Conservation (phyloP, 2,113 vertebrate species). For the Arizona elegans region DNA sequence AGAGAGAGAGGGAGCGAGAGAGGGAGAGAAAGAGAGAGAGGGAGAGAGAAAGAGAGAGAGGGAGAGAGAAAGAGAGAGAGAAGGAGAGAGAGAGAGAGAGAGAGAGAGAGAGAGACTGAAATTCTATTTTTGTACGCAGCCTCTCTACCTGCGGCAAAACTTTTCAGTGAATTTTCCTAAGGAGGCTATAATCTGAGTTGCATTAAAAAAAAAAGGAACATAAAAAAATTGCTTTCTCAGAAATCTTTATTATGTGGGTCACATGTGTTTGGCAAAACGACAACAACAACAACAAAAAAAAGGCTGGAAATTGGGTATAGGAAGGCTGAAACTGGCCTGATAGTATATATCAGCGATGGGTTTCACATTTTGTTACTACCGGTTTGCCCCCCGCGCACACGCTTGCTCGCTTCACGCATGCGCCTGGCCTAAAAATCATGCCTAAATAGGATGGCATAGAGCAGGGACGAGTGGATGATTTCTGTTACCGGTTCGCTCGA, state of each 20-base stretch:
- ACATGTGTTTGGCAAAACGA: not conserved
- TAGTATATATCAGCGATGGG: not conserved
- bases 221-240: not conserved
- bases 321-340: not conserved
- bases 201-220: not conserved
- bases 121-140: not conserved
- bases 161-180: not conserved
- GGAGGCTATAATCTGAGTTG: not conserved
- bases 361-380: too few relatives aligned
- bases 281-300: too few relatives aligned
- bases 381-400: too few relatives aligned
- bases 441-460: too few relatives aligned
- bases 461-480: accelerated
- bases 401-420: too few relatives aligned
- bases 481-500: too few relatives aligned
- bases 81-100: too few relatives aligned
- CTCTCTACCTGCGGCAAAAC: not conserved
- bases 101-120: not conserved
- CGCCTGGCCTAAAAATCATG: too few relatives aligned
- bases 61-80: too few relatives aligned
- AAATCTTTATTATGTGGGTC: not conserved
- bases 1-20: too few relatives aligned
- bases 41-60: too few relatives aligned
- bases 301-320: not conserved
- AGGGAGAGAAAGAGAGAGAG: too few relatives aligned